Base-by-base conservation (phyloP, 2,113 vertebrate genomes). In the Tragelaphus strepsiceros region DNA sequence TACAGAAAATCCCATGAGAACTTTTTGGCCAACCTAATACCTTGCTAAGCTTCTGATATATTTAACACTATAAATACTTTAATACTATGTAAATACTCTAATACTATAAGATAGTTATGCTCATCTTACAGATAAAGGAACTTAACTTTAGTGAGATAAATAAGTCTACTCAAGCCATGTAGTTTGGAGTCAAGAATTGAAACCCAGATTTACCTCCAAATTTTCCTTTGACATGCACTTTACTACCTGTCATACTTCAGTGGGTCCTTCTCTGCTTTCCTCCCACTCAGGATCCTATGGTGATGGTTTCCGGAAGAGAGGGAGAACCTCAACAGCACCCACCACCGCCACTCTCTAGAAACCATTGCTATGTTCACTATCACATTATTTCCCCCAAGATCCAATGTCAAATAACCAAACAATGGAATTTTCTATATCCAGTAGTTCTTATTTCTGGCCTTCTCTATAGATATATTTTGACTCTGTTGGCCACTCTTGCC, bases 101-200 rank as follows among this genome's bases (percentile, higher is more conserved):
- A 71, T 26, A 74, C 58, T 61, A 28, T 16, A 93, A 88, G 11
- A 7, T 80, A 90, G 49, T 84, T 93, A 30, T 35, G 43, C 26
- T 88, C 28, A 56, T 81, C 43, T 90, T 95, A 81, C 12, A 83
- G 62, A 90, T 64, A 97, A 82, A 96, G 74, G 85, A 94, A 93
- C 32, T 71, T 43, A 86, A 95, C 46, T 8, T 62, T 56, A 88
- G 51, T 56, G 7, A 92, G n/a, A 88, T 80, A 32, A 77, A 87
- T 49, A 90, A 81, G 67, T 85, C 35, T 53, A 81, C 35, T 80
- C 59, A 88, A 93, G 12, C 77, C 56, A 17, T 17, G 8, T 3
- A 30, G 46, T 80, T n/a, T 56, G n/a, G 32, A 90, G 39, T 90
- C 26, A 53, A 53, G 46, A 83, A 85, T 59, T 74, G 61, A 82